Evolutionary conservation across 1,140 invertebrate species (phyloP), one percentile per base, ranked within the genome.

Genomic region (Asbolus verrucosus): DNA sequence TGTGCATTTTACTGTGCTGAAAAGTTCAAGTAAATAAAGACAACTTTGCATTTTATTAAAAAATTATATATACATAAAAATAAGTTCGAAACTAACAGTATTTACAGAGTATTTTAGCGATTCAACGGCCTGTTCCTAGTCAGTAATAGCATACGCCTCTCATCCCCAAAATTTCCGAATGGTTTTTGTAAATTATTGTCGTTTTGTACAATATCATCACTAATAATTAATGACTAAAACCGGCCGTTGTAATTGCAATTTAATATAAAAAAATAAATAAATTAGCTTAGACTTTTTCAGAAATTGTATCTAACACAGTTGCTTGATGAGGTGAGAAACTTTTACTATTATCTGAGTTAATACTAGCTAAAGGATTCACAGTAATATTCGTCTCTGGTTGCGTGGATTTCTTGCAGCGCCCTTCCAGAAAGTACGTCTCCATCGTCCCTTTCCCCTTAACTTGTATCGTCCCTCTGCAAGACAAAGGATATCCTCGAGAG

Each of bases 361-460:
- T 18, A 60, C 16, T 54, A 46, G 75, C 73, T 69, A 78, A 67
- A 16, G 80, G 80, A 71, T 81, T 81, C 16, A 78, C 68, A 67
- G 73, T 81, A 38, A 81, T 75, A 67, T 81, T 79, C 13, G 76
- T 74, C 13, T 72, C 70, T 13, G 19, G 71, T 50, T 71, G 74
- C 9, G 46, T 18, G 6, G 31, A 18, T 65, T 76, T 71, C 6
- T 38, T 69, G 11, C 39, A 54, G 65, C 77, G 81, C 2, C 87
- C 90, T 60, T 90, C 90, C 39, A 95, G 84, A 80, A 96, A 95
- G 82, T 93, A 96, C 0, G 95, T 97, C n/a, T 93, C 87, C 95
- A 97, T 97, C 38, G 93, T 91, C 0, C 95, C 95, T 83, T 97
- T 97, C 14, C 95, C 95, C 82, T 97, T 97, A 1, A 97, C 94